Conservation (phyloP, 2,888 invertebrate species). For the Shargacucullia verbasci region DNA sequence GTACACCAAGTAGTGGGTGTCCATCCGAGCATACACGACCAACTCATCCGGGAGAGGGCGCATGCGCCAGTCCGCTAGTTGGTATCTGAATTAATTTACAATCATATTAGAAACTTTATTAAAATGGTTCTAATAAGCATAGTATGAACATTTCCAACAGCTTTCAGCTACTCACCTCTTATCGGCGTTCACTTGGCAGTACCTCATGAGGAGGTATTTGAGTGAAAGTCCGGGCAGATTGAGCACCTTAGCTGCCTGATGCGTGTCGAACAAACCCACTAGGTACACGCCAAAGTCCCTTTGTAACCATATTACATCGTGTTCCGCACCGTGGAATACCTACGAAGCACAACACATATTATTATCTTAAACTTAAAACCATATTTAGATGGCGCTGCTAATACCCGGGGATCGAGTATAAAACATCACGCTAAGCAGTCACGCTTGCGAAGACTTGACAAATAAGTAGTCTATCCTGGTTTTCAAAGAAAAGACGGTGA, state of each 20-base stretch:
- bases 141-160: no score
- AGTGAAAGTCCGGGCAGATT: slow-evolving; percentile 92
- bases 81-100: slow-evolving; percentile 87
- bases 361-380: no score
- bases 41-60: slow-evolving; percentile 95
- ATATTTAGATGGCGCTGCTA: no score
- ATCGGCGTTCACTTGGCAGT: slow-evolving; percentile 94
- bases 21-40: slow-evolving; percentile 95
- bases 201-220: slow-evolving; percentile 93
- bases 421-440: no score
- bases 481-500: no score
- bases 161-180: slow-evolving; percentile 89
- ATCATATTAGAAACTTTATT: background rate
- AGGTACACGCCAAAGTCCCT: slow-evolving; percentile 98
- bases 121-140: no score
- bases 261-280: slow-evolving; percentile 99
- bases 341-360: slow-evolving; percentile 65
- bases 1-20: slow-evolving; percentile 98
- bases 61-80: slow-evolving; percentile 98
- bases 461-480: no score
- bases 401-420: no score
- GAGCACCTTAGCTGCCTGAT: slow-evolving; percentile 94
- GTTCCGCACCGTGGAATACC: slow-evolving; percentile 97
- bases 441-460: no score
- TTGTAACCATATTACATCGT: slow-evolving; percentile 97